Percentiles rank a stretch among this genome's conserved stretches.
Conservation (phyloP, 2,797 vertebrate species). For the Pogonophryne albipinna region DNA sequence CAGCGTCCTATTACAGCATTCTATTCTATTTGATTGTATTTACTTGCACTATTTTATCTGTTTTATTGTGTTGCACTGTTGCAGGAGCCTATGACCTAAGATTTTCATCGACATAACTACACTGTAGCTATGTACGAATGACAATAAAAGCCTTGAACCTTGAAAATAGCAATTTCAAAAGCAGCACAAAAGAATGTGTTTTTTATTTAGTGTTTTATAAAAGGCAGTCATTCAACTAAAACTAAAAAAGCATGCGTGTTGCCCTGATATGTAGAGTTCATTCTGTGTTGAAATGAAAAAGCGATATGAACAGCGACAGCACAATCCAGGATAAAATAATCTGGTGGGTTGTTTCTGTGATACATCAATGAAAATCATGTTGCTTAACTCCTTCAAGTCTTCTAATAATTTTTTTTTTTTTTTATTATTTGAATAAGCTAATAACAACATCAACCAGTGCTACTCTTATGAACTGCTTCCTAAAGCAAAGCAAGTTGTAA, state of each 20-base stretch:
- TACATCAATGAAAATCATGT: too few relatives aligned
- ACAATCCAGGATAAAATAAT: background rate
- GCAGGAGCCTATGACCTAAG: too few relatives aligned
- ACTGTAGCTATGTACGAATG: too few relatives aligned
- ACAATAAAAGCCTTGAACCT: too few relatives aligned
- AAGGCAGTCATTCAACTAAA: background rate
- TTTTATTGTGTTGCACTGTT: too few relatives aligned
- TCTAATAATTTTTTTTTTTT: background rate
- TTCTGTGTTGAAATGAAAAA: background rate
- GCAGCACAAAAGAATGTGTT: background rate
- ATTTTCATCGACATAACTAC: too few relatives aligned
- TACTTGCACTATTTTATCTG: too few relatives aligned
- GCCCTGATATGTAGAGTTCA: background rate
- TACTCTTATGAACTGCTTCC: background rate
- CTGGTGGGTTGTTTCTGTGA: background rate
- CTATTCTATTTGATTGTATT: too few relatives aligned
- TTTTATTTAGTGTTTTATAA: background rate
- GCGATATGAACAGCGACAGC: background rate
- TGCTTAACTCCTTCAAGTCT: background rate
- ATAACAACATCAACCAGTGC: background rate
- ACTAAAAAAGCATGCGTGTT: background rate
- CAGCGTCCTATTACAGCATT: too few relatives aligned
- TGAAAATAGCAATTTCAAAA: background rate
- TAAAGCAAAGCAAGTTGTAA: conserved; percentile 2
- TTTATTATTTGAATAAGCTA: background rate